These are phyloP conservation scores for Drosophila navojoa DNA, from an alignment of 1,140 invertebrate species.

Conservation along the genomic window DNA sequence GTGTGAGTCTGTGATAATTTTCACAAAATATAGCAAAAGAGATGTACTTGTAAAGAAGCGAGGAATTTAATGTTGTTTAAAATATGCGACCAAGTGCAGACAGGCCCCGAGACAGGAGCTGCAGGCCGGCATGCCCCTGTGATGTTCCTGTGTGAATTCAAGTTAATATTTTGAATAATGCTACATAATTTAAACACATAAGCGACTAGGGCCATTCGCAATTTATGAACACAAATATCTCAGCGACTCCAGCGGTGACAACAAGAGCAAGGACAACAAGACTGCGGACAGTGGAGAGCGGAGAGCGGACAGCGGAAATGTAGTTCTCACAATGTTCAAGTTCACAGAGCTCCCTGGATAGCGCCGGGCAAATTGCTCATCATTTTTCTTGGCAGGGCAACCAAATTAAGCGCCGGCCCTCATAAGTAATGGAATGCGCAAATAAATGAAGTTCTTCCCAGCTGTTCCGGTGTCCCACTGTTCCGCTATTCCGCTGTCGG, in stretches of 20 bases:
- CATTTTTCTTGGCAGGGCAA: conserved; percentile 47
- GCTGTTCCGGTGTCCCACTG: too few relatives aligned
- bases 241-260: conserved; percentile 33
- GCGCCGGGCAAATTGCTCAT: conserved; percentile 31
- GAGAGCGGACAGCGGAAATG: too few relatives aligned
- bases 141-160: conserved; percentile 49
- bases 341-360: conserved; percentile 30
- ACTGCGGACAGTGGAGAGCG: neutral
- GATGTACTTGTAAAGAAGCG: conserved; percentile 23
- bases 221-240: conserved; percentile 64
- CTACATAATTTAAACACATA: conserved; percentile 68
- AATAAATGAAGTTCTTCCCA: conserved; percentile 1
- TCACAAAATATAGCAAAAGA: conserved; percentile 35
- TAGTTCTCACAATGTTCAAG: conserved; percentile 5
- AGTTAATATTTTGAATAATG: conserved; percentile 78
- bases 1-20: conserved; percentile 20
- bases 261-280: neutral
- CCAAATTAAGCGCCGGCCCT: conserved; percentile 21
- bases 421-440: conserved; percentile 18
- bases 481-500: neutral
- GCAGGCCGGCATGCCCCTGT: conserved; percentile 26
- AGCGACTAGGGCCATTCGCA: conserved; percentile 47
- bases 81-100: conserved; percentile 9
- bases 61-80: conserved; percentile 63
- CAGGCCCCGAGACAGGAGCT: conserved; percentile 13